Evolutionary conservation across 2,888 invertebrate species (phyloP).

Genomic region (Ectobius pallidus): DNA sequence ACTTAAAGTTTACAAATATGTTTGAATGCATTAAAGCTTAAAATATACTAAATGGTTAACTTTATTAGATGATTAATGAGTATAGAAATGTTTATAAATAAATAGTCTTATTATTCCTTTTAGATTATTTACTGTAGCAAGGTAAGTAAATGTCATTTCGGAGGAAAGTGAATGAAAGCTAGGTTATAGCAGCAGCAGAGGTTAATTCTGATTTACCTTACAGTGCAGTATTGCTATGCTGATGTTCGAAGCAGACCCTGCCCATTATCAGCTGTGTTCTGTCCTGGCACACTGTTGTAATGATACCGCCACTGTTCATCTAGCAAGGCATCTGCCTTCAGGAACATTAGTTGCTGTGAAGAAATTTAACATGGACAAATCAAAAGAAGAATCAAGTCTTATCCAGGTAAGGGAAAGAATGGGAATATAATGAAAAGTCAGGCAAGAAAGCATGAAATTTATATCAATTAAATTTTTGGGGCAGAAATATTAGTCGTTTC

Average conservation of each 20-base stretch:
- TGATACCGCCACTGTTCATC: slow-evolving; percentile 71
- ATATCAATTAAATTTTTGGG: not conserved
- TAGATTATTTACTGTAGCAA: too few relatives aligned
- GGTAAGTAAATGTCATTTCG: too few relatives aligned
- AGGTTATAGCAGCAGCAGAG: not conserved
- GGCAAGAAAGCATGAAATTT: too few relatives aligned
- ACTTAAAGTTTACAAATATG: not conserved
- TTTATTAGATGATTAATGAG: not conserved
- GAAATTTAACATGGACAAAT: slow-evolving; percentile 75
- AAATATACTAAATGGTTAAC: not conserved
- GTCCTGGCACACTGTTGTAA: slow-evolving; percentile 73
- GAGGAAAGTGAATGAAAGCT: too few relatives aligned
- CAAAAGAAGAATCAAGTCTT: slow-evolving; percentile 65
- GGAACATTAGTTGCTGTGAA: slow-evolving; percentile 74
- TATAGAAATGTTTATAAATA: not conserved
- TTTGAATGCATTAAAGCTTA: not conserved
- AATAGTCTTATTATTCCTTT: not conserved
- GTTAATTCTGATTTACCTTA: not conserved
- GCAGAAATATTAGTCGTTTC: not conserved
- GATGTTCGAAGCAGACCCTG: slow-evolving; percentile 46
- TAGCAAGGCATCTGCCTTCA: slow-evolving; percentile 70
- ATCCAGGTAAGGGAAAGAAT: slow-evolving; percentile 52
- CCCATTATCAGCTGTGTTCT: slow-evolving; percentile 71
- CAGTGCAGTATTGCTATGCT: slow-evolving; percentile 34
- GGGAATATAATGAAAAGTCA: too few relatives aligned